Conservation (phyloP, 2,888 invertebrate species). For the Volucella inanis region DNA sequence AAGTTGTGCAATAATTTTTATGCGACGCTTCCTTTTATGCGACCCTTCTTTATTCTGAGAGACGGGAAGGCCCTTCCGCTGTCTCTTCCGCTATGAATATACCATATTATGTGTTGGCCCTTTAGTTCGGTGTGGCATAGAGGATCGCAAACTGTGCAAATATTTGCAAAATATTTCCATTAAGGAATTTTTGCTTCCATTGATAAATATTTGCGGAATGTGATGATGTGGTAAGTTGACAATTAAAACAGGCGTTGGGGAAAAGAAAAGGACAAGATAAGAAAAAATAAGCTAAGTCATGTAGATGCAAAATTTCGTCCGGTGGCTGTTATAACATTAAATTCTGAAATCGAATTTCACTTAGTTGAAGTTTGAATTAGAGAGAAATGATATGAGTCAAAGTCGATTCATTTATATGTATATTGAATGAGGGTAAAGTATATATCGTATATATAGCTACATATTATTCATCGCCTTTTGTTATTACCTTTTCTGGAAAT, state of each 20-base stretch:
- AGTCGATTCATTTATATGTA: neutral
- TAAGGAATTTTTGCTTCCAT: constrained; percentile 61
- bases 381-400: neutral
- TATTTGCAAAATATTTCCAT: constrained; percentile 67
- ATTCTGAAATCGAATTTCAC: constrained; percentile 30
- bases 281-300: neutral
- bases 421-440: no score
- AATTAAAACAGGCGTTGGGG: constrained; percentile 21
- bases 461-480: no score
- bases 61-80: constrained; percentile 22
- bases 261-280: constrained; percentile 1
- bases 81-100: constrained; percentile 15
- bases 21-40: constrained; percentile 17
- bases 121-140: neutral
- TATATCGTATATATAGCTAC: no score
- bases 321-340: neutral
- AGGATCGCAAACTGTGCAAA: constrained; percentile 42
- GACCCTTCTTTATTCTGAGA: constrained; percentile 11
- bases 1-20: constrained; percentile 30
- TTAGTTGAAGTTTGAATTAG: constrained; percentile 1
- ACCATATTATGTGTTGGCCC: constrained; percentile 13
- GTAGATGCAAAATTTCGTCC: constrained; percentile 15
- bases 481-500: no score
- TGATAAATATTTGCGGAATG: constrained; percentile 59
- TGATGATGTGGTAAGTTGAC: constrained; percentile 67